These are phyloP conservation scores for Scaptomyza flava DNA, from an alignment of 2,888 invertebrate genomes.

Conservation along the genomic window DNA sequence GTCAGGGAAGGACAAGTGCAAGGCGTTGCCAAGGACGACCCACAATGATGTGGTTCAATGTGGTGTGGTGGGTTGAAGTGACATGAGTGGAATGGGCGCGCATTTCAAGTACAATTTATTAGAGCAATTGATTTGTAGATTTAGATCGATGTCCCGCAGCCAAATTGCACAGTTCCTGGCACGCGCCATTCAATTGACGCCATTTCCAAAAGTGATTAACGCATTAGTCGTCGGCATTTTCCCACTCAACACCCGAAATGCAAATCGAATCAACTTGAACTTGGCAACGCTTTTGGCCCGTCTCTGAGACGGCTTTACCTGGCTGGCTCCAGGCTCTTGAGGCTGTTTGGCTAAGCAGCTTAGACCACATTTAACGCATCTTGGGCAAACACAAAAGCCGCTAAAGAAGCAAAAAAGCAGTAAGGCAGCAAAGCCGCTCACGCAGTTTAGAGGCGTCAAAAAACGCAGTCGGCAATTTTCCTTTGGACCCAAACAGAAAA, in stretches of 20 bases:
- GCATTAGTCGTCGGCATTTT: conserved; percentile 54
- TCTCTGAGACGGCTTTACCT: conserved; percentile 23
- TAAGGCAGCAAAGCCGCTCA: conserved; percentile 27
- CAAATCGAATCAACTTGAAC: conserved; percentile 56
- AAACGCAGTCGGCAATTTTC: conserved; percentile 70
- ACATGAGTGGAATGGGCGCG: conserved; percentile 8
- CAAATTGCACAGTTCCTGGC: conserved; percentile 73
- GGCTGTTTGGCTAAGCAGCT: conserved; percentile 69
- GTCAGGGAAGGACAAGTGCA: conserved; percentile 57
- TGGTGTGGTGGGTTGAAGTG: conserved; percentile 9
- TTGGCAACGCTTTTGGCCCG: conserved; percentile 25
- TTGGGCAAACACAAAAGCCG: conserved; percentile 61
- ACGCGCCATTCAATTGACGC: conserved; percentile 74
- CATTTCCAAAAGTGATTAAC: conserved; percentile 74
- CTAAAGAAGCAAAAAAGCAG: not conserved
- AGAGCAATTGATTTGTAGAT: conserved; percentile 68
- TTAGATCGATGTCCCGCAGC: conserved; percentile 51
- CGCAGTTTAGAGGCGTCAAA: conserved; percentile 68
- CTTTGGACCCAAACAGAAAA: conserved; percentile 30
- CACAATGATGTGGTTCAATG: conserved; percentile 9
- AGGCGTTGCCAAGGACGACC: conserved; percentile 67
- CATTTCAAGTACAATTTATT: conserved; percentile 59
- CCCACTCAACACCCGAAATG: conserved; percentile 42
- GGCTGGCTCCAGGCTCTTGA: conserved; percentile 28
- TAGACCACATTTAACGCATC: conserved; percentile 79